Base-by-base conservation (phyloP, 2,888 invertebrate species). In the Standfussiana lucernea region DNA sequence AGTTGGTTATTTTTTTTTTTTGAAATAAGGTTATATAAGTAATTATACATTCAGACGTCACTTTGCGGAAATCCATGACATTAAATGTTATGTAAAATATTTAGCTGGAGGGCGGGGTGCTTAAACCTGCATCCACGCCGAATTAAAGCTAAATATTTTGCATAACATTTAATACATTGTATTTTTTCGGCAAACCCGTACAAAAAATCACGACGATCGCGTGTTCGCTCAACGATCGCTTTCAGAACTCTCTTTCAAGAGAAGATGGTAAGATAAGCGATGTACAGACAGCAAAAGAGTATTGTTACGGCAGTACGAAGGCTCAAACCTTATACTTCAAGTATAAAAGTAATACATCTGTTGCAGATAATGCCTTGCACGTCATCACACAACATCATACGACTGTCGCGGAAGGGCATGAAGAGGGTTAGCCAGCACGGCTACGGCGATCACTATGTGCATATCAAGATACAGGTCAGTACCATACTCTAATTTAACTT, bases 391-490 rank as follows among this genome's bases (percentile, higher is more conserved):
- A 98, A 98, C 11, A 97, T 98, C 88, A 98, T 99, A 74, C 97
- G 98, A 56, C 94, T 99, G 50, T 97, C 97, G 1, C 98, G 98
- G 50, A 99, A 99, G 95, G 99, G 99, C 0, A 97, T 99, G 94
- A 99, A 99, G 93, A 97, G 99, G 84, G 98, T 99, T 4, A 99
- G 99, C 91, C 98, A 98, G 18, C 97, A 98, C 83, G 99, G 99
- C 0, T 97, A 98, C 89, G 99, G 99, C 0, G 99, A 99, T 95
- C 99, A 99, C 94, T 99, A 99, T 92, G 98, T 99, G 21, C 98
- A 99, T 90, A 96, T 99, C 64, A 99, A 99, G 96, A 98, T 99
- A 90, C 97, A 97, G 96, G 96, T 96, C 56, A 37, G 83, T 72
- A 62, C 15, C 40, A n/a, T 40, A 24, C 10, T 62, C 11, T 37